Evolutionary conservation across 1,140 invertebrate species (phyloP).

Genomic region (Phymorhynchus buccinoides): DNA sequence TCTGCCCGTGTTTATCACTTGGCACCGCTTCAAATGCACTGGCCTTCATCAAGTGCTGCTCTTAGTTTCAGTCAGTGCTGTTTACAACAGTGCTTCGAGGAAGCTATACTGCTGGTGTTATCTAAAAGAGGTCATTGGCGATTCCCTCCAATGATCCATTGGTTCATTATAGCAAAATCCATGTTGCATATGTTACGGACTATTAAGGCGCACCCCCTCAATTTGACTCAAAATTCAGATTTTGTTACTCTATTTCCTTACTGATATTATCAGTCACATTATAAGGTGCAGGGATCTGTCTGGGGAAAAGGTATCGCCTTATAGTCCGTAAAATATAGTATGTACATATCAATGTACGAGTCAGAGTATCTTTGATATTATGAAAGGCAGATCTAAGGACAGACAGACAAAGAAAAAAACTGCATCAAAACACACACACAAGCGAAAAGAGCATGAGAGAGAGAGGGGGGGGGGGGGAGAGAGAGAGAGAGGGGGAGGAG

Average conservation of each 20-base stretch:
- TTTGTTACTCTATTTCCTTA: too few species aligned
- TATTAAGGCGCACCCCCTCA: too few species aligned
- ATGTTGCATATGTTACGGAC: background rate
- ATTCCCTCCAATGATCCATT: background rate
- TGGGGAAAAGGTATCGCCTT: conserved; percentile 26
- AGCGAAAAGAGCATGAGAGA: background rate
- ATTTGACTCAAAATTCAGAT: too few species aligned
- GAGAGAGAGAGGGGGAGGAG: background rate
- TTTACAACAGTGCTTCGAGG: too few species aligned
- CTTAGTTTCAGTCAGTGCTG: background rate
- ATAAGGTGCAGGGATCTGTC: too few species aligned
- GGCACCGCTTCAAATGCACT: background rate
- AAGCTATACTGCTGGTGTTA: too few species aligned
- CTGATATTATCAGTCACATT: too few species aligned
- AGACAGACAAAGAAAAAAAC: background rate
- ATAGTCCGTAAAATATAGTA: too few species aligned
- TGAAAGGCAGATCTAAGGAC: background rate
- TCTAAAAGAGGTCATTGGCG: too few species aligned
- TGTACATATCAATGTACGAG: too few species aligned
- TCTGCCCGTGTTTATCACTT: background rate
- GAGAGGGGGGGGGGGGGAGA: background rate
- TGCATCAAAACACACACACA: background rate
- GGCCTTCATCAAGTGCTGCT: background rate
- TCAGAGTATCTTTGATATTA: too few species aligned
- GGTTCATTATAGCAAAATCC: background rate